Evolutionary conservation across 2,888 invertebrate species (phyloP), one percentile per base, ranked within the genome.

Genomic region (Polydrusus cervinus): DNA sequence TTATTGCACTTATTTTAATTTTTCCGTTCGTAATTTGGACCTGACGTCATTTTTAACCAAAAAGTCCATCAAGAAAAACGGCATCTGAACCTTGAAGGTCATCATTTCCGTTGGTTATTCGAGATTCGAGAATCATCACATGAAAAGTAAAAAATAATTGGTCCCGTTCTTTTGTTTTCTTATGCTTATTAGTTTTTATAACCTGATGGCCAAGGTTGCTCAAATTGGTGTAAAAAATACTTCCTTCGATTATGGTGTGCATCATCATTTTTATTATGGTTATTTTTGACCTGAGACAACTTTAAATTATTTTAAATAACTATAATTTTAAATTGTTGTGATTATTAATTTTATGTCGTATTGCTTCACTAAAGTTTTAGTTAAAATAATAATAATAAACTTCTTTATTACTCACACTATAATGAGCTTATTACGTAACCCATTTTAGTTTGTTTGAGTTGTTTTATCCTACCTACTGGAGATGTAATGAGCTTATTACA

Each of bases 151-250:
- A 47, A 51, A 69, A 70, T 76, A 76, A 76, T 72, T 76, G 76
- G 72, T 65, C 72, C 57, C 53, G 47, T 76, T 73, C 73, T 76
- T 70, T 73, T 76, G 73, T 73, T 76, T 65, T 70, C 47, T 55
- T 70, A 61, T 65, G 70, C 76, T 72, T 70, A 73, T 65, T 73
- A 69, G 73, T 68, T 75, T 75, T 75, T 75, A 61, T 71, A 67
- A 74, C 65, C 40, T 76, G 60, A 61, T 53, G 68, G 60, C 57
- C 76, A 75, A 75, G 75, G 75, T 60, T 61, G 55, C 60, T 47
- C 20, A 14, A 66, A 18, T 49, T 3, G 10, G 18, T 55, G 30
- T 25, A 67, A 71, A 75, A 71, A 55, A 51, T 72, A 69, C 76
- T 72, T 76, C 76, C 76, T 76, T 55, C 11, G 60, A 71, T 71